Evolutionary conservation across 1,140 invertebrate genomes (phyloP), one percentile per base, ranked within the genome.

Genomic region (Drosophila subpulchrella): DNA sequence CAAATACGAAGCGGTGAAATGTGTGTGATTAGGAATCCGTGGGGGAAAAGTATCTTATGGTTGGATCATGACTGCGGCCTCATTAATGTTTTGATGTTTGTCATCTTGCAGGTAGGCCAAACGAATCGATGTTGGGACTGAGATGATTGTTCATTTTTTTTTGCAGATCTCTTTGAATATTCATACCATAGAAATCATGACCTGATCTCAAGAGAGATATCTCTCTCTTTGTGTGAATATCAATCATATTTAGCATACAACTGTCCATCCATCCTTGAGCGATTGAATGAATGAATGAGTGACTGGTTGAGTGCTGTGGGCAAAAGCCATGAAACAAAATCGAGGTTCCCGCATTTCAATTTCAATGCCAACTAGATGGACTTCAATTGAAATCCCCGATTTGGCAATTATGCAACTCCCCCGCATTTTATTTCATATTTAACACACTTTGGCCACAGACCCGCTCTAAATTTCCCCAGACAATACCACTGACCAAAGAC

Each of bases 231-330:
- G 63, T 77, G 38, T 12, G 42, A 13, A 39, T 78, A 88, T 86
- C 83, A 88, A 86, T 86, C 82, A 86, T 78, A 66, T 86, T 86
- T 86, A 79, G 68, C 83, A 82, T 82, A 88, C 71, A 86, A 88
- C 66, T 86, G 83, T 73, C 71, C 57, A 11, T 76, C 72, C 32
- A 27, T 75, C 56, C 75, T 50, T 65, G 44, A 15, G 12, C n/a
- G 39, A 42, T n/a, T 65, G 34, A 74, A 15, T 55, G 24, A 73
- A 36, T 73, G 58, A 63, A n/a, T 63, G 68, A 13, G 20, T 59
- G 13, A 74, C 32, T 61, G 51, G 30, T 24, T 55, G 54, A 57
- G n/a, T n/a, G n/a, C n/a, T n/a, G n/a, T n/a, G n/a, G n/a, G n/a
- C n/a, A n/a, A n/a, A n/a, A n/a, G n/a, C n/a, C n/a, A n/a, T n/a